Percentiles rank a stretch among this genome's conserved stretches.
These are phyloP conservation scores for Nettapus auritus DNA, from an alignment of 2,113 vertebrate genomes.

Conservation along the genomic window DNA sequence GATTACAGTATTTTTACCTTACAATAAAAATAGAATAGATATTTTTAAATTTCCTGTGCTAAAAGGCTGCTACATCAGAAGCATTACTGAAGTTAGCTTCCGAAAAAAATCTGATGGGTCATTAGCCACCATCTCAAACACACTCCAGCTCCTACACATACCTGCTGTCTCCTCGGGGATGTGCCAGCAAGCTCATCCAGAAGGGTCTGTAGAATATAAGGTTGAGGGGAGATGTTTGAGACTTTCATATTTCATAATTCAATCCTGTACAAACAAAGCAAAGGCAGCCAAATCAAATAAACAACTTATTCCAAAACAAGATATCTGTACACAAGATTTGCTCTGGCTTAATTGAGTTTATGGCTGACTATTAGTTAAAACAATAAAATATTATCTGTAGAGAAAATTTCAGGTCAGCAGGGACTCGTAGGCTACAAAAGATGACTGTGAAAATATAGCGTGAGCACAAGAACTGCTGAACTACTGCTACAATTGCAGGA, in stretches of 20 bases:
- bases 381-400: neutral
- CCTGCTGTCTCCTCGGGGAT: slow-evolving; percentile 3
- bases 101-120: neutral
- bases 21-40: neutral
- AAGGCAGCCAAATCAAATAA: slow-evolving; percentile 26
- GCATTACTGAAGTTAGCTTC: neutral
- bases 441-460: neutral
- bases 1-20: neutral
- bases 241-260: neutral
- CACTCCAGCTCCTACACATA: neutral
- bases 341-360: neutral
- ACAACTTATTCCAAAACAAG: neutral
- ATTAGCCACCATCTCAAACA: neutral
- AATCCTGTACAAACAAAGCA: neutral
- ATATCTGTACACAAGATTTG: neutral
- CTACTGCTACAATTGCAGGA: neutral
- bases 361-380: neutral
- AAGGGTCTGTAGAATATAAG: neutral
- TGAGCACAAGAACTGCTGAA: neutral
- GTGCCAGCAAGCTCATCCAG: neutral
- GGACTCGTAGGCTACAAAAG: neutral
- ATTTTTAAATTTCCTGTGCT: neutral
- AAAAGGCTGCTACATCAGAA: neutral
- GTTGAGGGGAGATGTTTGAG: neutral
- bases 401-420: neutral